Evolutionary conservation across 2,888 invertebrate genomes (phyloP).

Genomic region (Dexiosoma caninum): DNA sequence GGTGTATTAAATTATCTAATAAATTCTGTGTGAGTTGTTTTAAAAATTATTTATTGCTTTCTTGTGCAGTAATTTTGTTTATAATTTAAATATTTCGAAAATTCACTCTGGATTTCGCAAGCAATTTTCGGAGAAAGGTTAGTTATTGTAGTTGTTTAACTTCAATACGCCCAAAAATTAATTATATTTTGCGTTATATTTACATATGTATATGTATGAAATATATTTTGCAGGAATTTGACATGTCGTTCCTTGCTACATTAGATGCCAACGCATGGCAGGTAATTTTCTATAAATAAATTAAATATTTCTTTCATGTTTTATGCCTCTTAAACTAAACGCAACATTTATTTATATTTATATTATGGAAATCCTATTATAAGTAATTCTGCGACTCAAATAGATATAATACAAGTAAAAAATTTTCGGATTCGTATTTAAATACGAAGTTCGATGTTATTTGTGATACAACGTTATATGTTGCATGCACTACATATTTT

Average conservation of each 20-base stretch:
- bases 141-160: slow-evolving; percentile 18
- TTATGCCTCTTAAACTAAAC: no score
- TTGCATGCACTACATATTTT: no score
- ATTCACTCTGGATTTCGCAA: slow-evolving; percentile 77
- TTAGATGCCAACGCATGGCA: slow-evolving; percentile 80
- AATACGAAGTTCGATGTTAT: no score
- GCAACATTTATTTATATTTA: no score
- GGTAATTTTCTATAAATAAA: slow-evolving; percentile 73
- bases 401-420: no score
- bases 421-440: no score
- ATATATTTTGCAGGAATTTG: slow-evolving; percentile 73
- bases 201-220: neutral
- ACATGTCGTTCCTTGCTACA: slow-evolving; percentile 80
- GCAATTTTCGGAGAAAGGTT: slow-evolving; percentile 76
- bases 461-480: no score
- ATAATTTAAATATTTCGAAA: slow-evolving; percentile 46
- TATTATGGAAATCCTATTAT: no score
- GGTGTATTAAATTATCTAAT: slow-evolving; percentile 37
- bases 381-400: no score
- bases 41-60: neutral
- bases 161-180: neutral
- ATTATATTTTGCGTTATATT: neutral
- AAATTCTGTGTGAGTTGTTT: neutral
- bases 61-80: neutral
- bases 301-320: no score